A percentile compares a stretch with the other conserved stretches of the same genome.
phyloP scores from a whole-genome alignment of 2,888 invertebrate species.

The Rhaphigaster nebulosa region DNA sequence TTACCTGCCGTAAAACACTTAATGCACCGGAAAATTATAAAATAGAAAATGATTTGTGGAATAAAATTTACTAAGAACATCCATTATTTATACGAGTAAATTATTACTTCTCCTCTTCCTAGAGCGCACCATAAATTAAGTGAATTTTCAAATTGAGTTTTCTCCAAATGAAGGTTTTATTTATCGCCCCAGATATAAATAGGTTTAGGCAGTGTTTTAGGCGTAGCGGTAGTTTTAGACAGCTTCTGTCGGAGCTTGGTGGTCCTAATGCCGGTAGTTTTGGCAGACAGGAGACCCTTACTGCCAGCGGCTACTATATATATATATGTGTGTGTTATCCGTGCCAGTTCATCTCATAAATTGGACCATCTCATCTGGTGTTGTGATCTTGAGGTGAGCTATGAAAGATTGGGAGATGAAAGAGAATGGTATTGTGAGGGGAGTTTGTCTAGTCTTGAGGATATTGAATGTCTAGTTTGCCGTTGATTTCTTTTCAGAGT shows the following conservation, averaged over 20 bases:
- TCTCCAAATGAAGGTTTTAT: constrained; percentile 33
- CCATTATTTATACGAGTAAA: neutral
- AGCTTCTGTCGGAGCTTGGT: neutral
- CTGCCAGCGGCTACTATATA: neutral
- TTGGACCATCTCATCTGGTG: constrained; percentile 8
- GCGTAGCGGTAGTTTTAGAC: constrained; percentile 10
- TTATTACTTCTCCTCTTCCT: neutral
- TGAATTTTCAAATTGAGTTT: constrained; percentile 11
- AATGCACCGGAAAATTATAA: neutral
- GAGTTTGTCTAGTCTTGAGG: neutral
- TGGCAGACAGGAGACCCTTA: constrained; percentile 23
- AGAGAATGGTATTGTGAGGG: neutral
- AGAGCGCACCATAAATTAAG: neutral
- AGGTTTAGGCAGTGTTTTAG: neutral
- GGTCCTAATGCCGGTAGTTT: constrained; percentile 36
- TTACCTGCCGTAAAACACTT: neutral
- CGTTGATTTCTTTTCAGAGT: neutral
- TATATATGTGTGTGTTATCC: constrained; percentile 3
- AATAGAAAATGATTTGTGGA: neutral
- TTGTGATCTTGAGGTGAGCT: constrained; percentile 28
- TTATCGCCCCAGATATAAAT: constrained; percentile 5
- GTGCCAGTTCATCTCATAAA: constrained; percentile 38
- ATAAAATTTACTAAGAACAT: neutral
- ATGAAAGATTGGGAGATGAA: neutral
- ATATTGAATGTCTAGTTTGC: neutral